Conservation (phyloP, 2,797 vertebrate species). For the Mycteria americana region DNA sequence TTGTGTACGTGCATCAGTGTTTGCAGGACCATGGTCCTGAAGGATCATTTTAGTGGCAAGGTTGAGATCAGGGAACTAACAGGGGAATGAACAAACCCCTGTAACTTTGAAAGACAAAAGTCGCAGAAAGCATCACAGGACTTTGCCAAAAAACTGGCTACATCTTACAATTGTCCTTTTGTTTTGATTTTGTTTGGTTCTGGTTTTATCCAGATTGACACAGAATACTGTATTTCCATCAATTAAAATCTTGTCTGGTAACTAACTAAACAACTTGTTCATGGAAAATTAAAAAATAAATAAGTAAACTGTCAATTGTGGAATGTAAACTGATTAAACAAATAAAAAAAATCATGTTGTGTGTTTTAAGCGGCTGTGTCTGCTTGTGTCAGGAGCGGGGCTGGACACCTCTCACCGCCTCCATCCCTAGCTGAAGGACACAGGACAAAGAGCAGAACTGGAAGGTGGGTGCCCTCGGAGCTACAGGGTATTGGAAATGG, state of each 20-base stretch:
- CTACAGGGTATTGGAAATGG: not conserved
- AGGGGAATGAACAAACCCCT: conserved; percentile 46
- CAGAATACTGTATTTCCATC: conserved; percentile 76
- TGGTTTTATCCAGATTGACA: conserved; percentile 69
- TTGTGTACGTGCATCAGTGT: not conserved
- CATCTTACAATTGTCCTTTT: conserved; percentile 65
- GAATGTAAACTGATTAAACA: conserved; percentile 85
- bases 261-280: conserved; percentile 80
- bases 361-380: conserved; percentile 74
- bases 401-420: not conserved
- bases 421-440: not conserved
- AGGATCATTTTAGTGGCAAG: conserved; percentile 31
- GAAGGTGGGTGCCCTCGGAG: not conserved
- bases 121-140: conserved; percentile 56
- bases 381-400: not conserved
- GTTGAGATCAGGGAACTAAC: conserved; percentile 51
- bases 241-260: conserved; percentile 76
- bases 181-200: conserved; percentile 26
- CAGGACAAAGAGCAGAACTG: not conserved
- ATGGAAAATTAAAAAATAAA: conserved; percentile 77
- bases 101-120: conserved; percentile 47
- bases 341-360: conserved; percentile 82
- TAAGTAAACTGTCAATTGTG: conserved; percentile 82
- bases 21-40: conserved; percentile 17
- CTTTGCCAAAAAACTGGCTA: conserved; percentile 57